A percentile compares a stretch with the other conserved stretches of the same genome.
Conservation (phyloP, 2,888 invertebrate genomes). For the Congeria kusceri region DNA sequence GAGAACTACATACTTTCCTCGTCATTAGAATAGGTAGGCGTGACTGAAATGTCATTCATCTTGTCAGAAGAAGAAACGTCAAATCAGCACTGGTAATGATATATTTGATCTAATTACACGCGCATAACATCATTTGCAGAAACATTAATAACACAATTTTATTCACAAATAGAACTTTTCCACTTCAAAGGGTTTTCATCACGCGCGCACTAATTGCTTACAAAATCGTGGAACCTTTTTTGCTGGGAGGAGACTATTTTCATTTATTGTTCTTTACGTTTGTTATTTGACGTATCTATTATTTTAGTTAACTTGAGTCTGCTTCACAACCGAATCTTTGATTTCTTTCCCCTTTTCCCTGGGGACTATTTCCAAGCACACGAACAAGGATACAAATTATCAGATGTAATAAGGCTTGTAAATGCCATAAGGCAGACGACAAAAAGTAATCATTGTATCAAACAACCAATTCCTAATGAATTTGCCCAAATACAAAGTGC, state of each 20-base stretch:
- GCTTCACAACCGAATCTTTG: no score
- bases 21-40: no score
- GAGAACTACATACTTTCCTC: no score
- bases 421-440: slow-evolving; percentile 3
- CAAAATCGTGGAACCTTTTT: slow-evolving; percentile 43
- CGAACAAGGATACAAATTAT: background rate
- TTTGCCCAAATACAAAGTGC: slow-evolving; percentile 7
- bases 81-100: slow-evolving; percentile 43
- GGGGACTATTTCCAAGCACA: no score
- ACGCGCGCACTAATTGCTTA: slow-evolving; percentile 41
- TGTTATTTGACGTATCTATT: slow-evolving; percentile 13
- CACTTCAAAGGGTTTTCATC: slow-evolving; percentile 63
- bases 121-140: slow-evolving; percentile 30
- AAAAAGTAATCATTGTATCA: background rate
- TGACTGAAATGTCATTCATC: background rate
- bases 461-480: slow-evolving; percentile 6
- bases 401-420: slow-evolving; percentile 5
- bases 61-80: background rate
- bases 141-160: slow-evolving; percentile 46
- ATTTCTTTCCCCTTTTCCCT: no score
- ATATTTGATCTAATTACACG: slow-evolving; percentile 47
- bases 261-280: slow-evolving; percentile 13
- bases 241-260: slow-evolving; percentile 13
- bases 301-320: no score
- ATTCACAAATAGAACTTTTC: slow-evolving; percentile 47